These are phyloP conservation scores for Xestia ashworthii DNA, from an alignment of 2,888 invertebrate genomes.

Conservation along the genomic window DNA sequence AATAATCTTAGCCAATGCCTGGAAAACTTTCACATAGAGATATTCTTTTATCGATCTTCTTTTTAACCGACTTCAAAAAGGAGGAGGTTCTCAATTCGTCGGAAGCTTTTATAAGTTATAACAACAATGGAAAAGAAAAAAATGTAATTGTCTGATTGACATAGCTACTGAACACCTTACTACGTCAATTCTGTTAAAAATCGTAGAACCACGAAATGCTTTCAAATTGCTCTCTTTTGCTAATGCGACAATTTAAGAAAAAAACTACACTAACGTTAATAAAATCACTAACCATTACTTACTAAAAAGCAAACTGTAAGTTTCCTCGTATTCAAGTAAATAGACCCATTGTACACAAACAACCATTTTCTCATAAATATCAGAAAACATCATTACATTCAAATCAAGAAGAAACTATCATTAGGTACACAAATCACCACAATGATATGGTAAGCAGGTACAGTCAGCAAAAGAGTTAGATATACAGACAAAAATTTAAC, in stretches of 20 bases:
- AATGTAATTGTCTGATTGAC: background rate
- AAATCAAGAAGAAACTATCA: slow-evolving; percentile 49
- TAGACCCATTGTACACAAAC: slow-evolving; percentile 17
- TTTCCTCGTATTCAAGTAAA: slow-evolving; percentile 1
- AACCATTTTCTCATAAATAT: slow-evolving; percentile 21
- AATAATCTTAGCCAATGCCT: background rate
- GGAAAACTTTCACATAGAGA: background rate
- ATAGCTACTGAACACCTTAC: background rate
- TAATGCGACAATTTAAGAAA: background rate
- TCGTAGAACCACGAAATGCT: background rate
- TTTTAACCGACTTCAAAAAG: background rate
- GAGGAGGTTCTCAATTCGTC: too few relatives aligned
- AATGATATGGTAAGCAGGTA: slow-evolving; percentile 49
- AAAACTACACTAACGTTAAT: background rate
- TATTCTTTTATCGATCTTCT: background rate
- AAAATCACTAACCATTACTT: background rate
- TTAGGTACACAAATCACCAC: slow-evolving; percentile 37
- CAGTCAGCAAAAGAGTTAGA: slow-evolving; percentile 2
- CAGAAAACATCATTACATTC: slow-evolving; percentile 43
- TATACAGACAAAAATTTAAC: background rate
- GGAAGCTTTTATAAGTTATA: background rate
- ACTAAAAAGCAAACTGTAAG: background rate
- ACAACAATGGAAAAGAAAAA: too few relatives aligned
- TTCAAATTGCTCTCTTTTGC: background rate
- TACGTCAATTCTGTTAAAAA: background rate